These are phyloP conservation scores for Lytechinus pictus DNA, from an alignment of 35 echinoderm and acorn worm genomes.

Conservation along the genomic window DNA sequence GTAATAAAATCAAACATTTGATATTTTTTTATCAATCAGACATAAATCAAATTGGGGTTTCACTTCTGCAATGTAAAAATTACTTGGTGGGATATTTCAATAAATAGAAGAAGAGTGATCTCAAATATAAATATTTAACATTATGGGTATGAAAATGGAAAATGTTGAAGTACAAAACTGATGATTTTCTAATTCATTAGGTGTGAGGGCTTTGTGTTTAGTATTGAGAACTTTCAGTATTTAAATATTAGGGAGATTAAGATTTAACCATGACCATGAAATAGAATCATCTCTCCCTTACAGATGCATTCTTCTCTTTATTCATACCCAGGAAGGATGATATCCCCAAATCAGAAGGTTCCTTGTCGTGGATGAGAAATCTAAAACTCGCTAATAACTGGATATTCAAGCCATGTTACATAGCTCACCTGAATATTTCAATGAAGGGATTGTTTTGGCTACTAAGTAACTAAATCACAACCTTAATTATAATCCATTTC, in stretches of 20 bases:
- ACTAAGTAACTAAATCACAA: background rate
- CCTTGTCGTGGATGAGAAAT: too few relatives aligned
- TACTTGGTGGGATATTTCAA: background rate
- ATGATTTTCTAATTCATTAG: background rate
- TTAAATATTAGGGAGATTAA: too few relatives aligned
- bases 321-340: too few relatives aligned
- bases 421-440: background rate
- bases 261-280: too few relatives aligned
- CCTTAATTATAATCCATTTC: background rate
- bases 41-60: background rate
- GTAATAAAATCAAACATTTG: background rate
- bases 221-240: too few relatives aligned
- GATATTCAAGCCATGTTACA: background rate
- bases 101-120: background rate
- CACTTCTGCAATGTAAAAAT: too few relatives aligned
- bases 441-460: background rate
- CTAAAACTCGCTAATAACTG: too few relatives aligned
- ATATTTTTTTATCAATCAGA: background rate
- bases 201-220: too few relatives aligned
- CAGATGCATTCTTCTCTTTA: too few relatives aligned
- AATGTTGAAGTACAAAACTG: too few relatives aligned
- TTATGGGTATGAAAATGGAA: background rate
- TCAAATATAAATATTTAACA: background rate
- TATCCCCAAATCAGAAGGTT: too few relatives aligned
- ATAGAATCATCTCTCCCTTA: too few relatives aligned